phyloP scores from a whole-genome alignment of 2,797 vertebrate genomes.

The Macrochelys suwanniensis region DNA sequence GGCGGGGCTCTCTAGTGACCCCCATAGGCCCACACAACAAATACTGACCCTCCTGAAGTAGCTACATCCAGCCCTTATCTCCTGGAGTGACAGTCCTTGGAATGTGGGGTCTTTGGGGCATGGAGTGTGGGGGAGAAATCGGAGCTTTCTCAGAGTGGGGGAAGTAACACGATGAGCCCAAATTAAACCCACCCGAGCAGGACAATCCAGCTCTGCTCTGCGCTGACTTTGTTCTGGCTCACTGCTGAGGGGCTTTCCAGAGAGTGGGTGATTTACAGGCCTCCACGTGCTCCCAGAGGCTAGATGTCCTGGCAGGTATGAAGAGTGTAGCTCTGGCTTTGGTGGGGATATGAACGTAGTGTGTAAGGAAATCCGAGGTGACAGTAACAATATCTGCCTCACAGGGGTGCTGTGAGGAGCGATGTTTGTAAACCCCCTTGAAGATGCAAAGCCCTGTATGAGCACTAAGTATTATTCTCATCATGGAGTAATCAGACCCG shows the following conservation, averaged over 20 bases:
- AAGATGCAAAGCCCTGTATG: neutral
- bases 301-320: neutral
- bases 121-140: neutral
- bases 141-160: neutral
- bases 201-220: neutral
- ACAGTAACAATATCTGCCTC: neutral
- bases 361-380: neutral
- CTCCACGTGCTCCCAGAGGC: neutral
- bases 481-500: accelerated
- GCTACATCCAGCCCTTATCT: neutral
- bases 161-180: neutral
- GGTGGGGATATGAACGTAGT: neutral
- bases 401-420: accelerated
- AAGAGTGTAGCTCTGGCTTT: neutral
- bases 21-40: neutral
- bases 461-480: accelerated
- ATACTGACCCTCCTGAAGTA: neutral
- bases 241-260: neutral
- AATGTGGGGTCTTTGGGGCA: neutral
- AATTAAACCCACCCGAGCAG: neutral
- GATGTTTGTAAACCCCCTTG: neutral
- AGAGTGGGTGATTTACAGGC: neutral
- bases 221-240: neutral
- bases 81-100: neutral
- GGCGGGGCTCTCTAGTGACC: neutral